Evolutionary conservation across 92 coral and sea anemone species (phyloP).

Genomic region (Umimayanthus chanpuru): DNA sequence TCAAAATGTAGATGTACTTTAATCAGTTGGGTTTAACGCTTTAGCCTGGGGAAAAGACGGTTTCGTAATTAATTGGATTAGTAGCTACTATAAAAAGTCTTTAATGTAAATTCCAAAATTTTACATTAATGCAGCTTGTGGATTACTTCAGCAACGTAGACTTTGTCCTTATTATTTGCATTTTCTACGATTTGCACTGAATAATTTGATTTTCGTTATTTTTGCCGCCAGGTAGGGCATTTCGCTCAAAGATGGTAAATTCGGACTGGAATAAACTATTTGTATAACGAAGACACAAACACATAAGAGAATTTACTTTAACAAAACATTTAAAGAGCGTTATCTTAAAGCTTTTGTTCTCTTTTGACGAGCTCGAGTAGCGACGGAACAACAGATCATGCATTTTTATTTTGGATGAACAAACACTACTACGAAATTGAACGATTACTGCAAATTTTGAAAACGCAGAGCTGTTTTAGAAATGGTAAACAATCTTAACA

Average conservation of each 20-base stretch:
- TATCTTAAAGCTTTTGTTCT: not conserved
- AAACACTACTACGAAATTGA: not conserved
- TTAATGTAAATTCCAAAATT: not conserved
- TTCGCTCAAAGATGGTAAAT: not conserved
- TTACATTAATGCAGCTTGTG: too few relatives aligned
- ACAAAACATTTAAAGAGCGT: conserved; percentile 19
- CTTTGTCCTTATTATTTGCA: not conserved
- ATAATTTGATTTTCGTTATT: not conserved
- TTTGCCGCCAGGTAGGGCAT: not conserved
- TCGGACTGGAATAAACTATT: not conserved
- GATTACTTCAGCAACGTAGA: not conserved
- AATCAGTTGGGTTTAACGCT: not conserved
- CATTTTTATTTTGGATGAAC: not conserved
- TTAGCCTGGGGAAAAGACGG: not conserved
- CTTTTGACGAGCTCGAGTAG: conserved; percentile 2
- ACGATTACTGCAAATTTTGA: not conserved
- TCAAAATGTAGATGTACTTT: not conserved
- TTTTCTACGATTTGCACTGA: not conserved
- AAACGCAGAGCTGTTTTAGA: not conserved
- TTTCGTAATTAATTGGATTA: not conserved
- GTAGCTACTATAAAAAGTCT: not conserved
- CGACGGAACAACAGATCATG: not conserved
- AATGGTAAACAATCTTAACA: not conserved
- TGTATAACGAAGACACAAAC: not conserved
- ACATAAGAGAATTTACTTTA: not conserved